Conservation (phyloP, 1,140 invertebrate species). For the Drosophila paulistorum region DNA sequence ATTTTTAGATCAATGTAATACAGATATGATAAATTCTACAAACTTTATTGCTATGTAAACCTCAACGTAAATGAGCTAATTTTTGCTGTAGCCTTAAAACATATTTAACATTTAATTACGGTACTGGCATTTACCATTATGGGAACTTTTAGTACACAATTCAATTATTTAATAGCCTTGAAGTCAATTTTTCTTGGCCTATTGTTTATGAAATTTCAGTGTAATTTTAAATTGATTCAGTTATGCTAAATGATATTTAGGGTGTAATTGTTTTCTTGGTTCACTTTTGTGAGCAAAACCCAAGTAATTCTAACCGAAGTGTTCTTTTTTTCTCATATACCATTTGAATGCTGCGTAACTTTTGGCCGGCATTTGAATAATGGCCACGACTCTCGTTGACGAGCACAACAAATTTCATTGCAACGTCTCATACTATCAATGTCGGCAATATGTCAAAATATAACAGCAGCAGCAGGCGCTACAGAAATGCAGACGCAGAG, state of each 20-base stretch:
- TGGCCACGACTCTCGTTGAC: slow-evolving; percentile 68
- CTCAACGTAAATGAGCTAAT: too few relatives aligned
- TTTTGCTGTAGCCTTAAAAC: too few relatives aligned
- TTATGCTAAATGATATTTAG: background rate
- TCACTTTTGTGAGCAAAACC: background rate
- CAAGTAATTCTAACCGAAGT: background rate
- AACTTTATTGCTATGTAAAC: too few relatives aligned
- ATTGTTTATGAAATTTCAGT: background rate
- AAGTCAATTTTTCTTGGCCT: too few relatives aligned
- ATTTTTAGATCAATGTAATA: too few relatives aligned
- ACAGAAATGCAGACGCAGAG: slow-evolving; percentile 7
- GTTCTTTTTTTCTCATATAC: background rate
- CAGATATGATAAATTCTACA: too few relatives aligned
- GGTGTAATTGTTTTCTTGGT: background rate
- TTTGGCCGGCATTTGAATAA: slow-evolving; percentile 54
- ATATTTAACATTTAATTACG: too few relatives aligned
- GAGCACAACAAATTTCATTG: slow-evolving; percentile 76
- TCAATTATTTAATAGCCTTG: too few relatives aligned
- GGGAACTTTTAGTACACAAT: too few relatives aligned
- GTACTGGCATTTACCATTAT: too few relatives aligned
- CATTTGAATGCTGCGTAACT: slow-evolving; percentile 48
- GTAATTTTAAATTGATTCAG: background rate
- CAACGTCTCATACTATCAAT: slow-evolving; percentile 77
- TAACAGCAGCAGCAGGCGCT: slow-evolving; percentile 50
- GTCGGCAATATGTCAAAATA: slow-evolving; percentile 77